phyloP scores from a whole-genome alignment of 2,113 vertebrate genomes.

The Heliornis fulica region DNA sequence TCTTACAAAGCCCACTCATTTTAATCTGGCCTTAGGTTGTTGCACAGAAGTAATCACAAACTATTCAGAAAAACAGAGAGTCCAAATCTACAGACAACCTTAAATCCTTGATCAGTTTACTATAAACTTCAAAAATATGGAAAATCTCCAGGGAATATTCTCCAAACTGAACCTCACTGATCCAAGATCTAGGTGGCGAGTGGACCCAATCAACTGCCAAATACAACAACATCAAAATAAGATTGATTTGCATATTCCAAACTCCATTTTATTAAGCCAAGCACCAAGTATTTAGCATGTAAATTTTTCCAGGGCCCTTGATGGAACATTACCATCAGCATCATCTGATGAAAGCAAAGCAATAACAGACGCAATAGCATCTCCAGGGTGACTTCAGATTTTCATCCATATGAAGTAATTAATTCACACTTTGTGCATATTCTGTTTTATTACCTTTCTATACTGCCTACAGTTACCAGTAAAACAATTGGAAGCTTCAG shows the following conservation, averaged over 20 bases:
- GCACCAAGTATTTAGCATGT: conserved; percentile 7
- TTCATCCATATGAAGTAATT: conserved; percentile 38
- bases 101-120: neutral
- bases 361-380: conserved; percentile 34
- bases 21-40: neutral
- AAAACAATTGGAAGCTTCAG: neutral
- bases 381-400: conserved; percentile 36
- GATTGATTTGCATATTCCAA: neutral
- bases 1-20: neutral
- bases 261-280: conserved; percentile 13
- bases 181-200: neutral
- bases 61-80: neutral
- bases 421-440: neutral
- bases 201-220: neutral
- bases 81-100: neutral
- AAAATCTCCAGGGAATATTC: neutral
- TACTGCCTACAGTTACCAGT: neutral
- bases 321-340: neutral
- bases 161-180: neutral
- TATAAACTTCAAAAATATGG: neutral
- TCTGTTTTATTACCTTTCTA: neutral
- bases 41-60: neutral
- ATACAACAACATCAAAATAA: neutral
- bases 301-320: conserved; percentile 20
- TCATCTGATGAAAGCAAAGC: neutral